These are phyloP conservation scores for Drosophila guanche DNA, from an alignment of 1,140 invertebrate genomes.

Conservation along the genomic window DNA sequence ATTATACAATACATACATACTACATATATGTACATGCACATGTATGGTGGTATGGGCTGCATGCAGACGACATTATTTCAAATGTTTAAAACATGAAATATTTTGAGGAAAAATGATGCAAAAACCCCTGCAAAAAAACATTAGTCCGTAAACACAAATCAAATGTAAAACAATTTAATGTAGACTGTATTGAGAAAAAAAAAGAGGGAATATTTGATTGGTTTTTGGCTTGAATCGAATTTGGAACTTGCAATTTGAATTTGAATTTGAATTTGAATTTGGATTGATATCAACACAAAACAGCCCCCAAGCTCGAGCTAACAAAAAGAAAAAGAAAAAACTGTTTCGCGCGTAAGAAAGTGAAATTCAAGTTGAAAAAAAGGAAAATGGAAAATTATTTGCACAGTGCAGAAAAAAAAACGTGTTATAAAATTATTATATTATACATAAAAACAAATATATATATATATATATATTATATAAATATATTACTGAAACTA, in stretches of 20 bases:
- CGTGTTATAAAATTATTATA: slow-evolving; percentile 54
- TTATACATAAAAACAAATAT: slow-evolving; percentile 30
- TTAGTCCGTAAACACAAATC: slow-evolving; percentile 46
- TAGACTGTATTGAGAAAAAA: slow-evolving; percentile 38
- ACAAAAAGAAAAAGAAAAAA: slow-evolving; percentile 19
- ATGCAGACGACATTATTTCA: slow-evolving; percentile 41
- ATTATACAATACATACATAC: slow-evolving; percentile 7
- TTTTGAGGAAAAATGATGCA: slow-evolving; percentile 28
- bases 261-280: too few relatives aligned
- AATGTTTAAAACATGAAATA: slow-evolving; percentile 50
- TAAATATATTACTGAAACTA: slow-evolving; percentile 60
- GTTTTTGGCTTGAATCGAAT: too few relatives aligned
- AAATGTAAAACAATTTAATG: slow-evolving; percentile 54
- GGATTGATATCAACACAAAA: slow-evolving; percentile 29
- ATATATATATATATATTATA: background rate
- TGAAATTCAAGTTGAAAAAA: background rate
- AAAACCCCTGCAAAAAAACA: slow-evolving; percentile 32
- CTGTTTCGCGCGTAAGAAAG: too few relatives aligned
- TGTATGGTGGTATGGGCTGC: slow-evolving; percentile 22
- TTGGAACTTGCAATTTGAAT: too few relatives aligned
- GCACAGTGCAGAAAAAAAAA: slow-evolving; percentile 47
- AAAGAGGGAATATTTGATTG: slow-evolving; percentile 26
- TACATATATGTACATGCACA: background rate
- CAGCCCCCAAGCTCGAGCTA: slow-evolving; percentile 29
- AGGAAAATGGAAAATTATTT: slow-evolving; percentile 46